A percentile compares a stretch with the other conserved stretches of the same genome.
These are phyloP conservation scores for Helicoverpa armigera DNA, from an alignment of 1,140 invertebrate species.

Conservation along the genomic window DNA sequence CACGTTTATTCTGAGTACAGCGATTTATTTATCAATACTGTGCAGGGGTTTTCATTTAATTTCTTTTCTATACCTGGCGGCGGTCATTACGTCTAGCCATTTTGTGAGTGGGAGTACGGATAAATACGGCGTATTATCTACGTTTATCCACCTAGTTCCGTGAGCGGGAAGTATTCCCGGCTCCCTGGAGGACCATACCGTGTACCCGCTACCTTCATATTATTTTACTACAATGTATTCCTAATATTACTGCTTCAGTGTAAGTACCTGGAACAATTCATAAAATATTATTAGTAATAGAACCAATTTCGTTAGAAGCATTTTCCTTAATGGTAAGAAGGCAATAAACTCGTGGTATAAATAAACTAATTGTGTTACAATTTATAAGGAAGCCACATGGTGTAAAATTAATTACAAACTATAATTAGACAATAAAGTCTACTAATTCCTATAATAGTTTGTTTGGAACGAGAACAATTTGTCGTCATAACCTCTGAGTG, in stretches of 20 bases:
- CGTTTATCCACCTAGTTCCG: background rate
- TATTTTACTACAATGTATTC: constrained; percentile 10
- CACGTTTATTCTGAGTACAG: too few species aligned
- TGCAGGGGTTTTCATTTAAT: too few species aligned
- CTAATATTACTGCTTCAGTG: background rate
- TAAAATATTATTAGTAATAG: background rate
- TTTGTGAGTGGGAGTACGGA: background rate
- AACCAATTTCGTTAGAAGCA: background rate
- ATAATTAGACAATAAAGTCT: constrained; percentile 5
- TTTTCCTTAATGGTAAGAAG: too few species aligned
- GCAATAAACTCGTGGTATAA: too few species aligned
- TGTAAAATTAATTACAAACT: background rate
- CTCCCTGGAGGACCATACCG: background rate
- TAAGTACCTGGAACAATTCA: constrained; percentile 20
- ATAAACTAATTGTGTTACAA: too few species aligned
- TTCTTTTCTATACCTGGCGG: too few species aligned
- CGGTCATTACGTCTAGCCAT: background rate
- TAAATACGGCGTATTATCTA: background rate
- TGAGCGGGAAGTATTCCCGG: background rate
- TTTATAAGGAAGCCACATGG: background rate
- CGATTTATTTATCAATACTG: too few species aligned
- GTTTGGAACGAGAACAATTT: background rate
- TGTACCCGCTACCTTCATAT: background rate
- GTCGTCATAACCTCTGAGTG: background rate
- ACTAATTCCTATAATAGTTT: background rate